phyloP scores from a whole-genome alignment of 2,888 invertebrate genomes.

The Tenthredo notha region DNA sequence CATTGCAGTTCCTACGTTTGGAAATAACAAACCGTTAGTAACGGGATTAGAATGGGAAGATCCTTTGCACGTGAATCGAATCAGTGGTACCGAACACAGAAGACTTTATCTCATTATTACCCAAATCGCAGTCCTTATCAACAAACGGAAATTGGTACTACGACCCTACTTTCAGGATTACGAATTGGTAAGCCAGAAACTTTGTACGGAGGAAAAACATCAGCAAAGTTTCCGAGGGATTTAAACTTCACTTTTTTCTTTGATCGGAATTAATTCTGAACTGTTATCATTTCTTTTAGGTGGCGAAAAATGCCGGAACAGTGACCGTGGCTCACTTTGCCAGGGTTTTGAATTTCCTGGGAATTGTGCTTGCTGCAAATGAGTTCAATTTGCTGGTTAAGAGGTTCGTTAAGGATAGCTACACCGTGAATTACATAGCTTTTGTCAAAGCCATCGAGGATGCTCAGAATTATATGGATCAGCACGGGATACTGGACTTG shows the following conservation, averaged over 20 bases:
- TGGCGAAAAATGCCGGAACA: constrained; percentile 87
- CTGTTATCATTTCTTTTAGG: constrained; percentile 77
- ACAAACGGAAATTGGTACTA: constrained; percentile 82
- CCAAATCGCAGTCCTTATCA: constrained; percentile 84
- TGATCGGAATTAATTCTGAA: background rate
- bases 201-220: background rate
- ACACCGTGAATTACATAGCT: constrained; percentile 89
- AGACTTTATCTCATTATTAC: constrained; percentile 85
- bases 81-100: constrained; percentile 85
- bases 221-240: no score
- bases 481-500: constrained; percentile 79
- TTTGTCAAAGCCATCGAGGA: constrained; percentile 86
- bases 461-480: constrained; percentile 82
- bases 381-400: constrained; percentile 88
- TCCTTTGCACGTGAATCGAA: constrained; percentile 83
- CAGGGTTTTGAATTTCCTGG: constrained; percentile 86
- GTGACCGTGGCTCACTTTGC: constrained; percentile 90
- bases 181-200: constrained; percentile 80
- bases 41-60: constrained; percentile 86
- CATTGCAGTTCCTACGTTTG: constrained; percentile 79
- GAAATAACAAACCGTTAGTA: constrained; percentile 78
- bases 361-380: constrained; percentile 84
- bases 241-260: background rate
- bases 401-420: constrained; percentile 88
- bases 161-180: constrained; percentile 89